Conservation (phyloP, 2,888 invertebrate species). For the Hymenopus coronatus region DNA sequence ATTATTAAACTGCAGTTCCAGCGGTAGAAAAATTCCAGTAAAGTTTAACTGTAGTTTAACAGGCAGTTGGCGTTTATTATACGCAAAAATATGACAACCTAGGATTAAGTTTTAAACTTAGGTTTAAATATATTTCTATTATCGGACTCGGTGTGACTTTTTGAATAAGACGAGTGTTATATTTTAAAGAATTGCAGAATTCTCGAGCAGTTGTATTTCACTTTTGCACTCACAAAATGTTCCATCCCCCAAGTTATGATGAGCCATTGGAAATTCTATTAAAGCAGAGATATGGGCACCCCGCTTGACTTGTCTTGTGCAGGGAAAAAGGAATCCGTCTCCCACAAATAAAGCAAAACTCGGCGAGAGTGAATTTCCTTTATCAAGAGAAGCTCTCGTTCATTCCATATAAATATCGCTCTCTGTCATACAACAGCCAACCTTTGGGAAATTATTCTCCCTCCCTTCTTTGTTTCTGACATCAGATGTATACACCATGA, state of each 20-base stretch:
- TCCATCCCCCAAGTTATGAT: neutral
- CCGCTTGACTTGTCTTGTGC: neutral
- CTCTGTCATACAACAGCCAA: neutral
- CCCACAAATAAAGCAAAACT: neutral
- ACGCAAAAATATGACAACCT: too few species aligned
- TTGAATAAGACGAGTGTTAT: too few species aligned
- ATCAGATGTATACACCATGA: neutral
- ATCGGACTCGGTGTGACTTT: too few species aligned
- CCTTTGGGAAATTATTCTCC: neutral
- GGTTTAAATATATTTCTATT: too few species aligned
- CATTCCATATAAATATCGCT: neutral
- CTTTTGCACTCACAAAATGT: neutral
- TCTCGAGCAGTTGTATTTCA: neutral
- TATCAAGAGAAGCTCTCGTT: neutral
- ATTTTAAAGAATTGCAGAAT: too few species aligned
- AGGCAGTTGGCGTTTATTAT: too few species aligned
- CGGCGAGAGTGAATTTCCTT: neutral
- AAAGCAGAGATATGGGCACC: neutral
- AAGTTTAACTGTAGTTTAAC: too few species aligned
- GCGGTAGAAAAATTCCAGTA: too few species aligned
- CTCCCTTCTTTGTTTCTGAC: neutral
- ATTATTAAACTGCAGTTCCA: too few species aligned
- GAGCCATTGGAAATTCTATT: neutral
- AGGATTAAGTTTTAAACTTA: too few species aligned
- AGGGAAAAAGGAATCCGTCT: neutral